These are phyloP conservation scores for Philhelius pedissequus DNA, from an alignment of 2,888 invertebrate genomes.

Conservation along the genomic window DNA sequence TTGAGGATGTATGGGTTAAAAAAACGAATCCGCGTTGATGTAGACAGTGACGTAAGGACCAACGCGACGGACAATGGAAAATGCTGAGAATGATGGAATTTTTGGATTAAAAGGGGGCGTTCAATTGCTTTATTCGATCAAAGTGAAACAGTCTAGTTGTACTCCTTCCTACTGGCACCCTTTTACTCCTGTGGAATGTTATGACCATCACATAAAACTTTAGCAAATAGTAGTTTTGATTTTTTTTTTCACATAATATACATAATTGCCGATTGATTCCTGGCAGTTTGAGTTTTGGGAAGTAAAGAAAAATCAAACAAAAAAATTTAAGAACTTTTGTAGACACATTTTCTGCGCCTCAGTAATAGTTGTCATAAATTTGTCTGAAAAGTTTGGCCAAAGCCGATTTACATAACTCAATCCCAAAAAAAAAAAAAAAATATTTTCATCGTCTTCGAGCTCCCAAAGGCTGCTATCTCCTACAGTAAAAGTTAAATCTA, in stretches of 20 bases:
- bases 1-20: background rate
- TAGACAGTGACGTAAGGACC: background rate
- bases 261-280: background rate
- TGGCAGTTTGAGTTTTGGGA: background rate
- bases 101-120: background rate
- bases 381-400: background rate
- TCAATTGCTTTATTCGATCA: background rate
- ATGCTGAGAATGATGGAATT: background rate
- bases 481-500: background rate
- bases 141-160: background rate
- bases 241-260: background rate
- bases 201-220: background rate
- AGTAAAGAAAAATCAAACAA: background rate
- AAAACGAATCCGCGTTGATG: background rate
- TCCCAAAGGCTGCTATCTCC: background rate
- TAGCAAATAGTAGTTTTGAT: background rate
- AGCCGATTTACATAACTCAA: background rate
- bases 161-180: background rate
- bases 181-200: background rate
- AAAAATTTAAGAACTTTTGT: background rate
- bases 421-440: background rate
- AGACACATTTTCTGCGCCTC: constrained; percentile 2
- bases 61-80: background rate
- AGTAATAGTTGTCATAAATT: background rate
- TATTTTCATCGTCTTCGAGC: background rate